A percentile compares a stretch with the other conserved stretches of the same genome.
phyloP scores from a whole-genome alignment of 2,113 vertebrate species.

The Chauna torquata region DNA sequence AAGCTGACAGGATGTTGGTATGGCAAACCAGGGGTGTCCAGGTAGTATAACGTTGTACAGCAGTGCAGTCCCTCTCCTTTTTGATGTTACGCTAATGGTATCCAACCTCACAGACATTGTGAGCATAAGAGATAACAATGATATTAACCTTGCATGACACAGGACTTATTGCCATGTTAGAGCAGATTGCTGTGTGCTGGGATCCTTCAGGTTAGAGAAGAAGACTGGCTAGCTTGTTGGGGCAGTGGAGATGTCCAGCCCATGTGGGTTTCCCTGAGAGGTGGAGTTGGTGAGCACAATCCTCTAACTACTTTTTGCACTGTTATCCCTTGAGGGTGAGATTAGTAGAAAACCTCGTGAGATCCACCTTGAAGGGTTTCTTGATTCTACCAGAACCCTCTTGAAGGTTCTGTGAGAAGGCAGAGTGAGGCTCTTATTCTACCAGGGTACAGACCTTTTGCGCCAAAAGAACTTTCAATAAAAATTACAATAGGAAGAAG shows the following conservation, averaged over 20 bases:
- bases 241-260: neutral
- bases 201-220: neutral
- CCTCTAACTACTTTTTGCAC: neutral
- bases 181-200: neutral
- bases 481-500: neutral
- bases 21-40: neutral
- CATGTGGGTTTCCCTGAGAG: neutral
- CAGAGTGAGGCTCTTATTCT: neutral
- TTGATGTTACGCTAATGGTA: neutral
- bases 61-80: neutral
- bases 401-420: neutral
- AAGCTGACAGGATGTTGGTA: neutral
- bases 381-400: neutral
- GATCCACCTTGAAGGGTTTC: slow-evolving; percentile 1
- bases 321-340: neutral
- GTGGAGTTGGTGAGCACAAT: neutral
- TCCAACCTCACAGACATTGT: neutral
- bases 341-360: neutral
- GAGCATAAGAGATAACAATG: neutral
- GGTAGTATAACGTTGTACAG: neutral
- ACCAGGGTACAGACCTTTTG: neutral
- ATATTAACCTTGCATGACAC: neutral
- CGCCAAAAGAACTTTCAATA: neutral
- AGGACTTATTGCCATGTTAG: neutral
- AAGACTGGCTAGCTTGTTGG: neutral